Evolutionary conservation across 2,888 invertebrate genomes (phyloP).

Genomic region (Agonopterix heracliana): DNA sequence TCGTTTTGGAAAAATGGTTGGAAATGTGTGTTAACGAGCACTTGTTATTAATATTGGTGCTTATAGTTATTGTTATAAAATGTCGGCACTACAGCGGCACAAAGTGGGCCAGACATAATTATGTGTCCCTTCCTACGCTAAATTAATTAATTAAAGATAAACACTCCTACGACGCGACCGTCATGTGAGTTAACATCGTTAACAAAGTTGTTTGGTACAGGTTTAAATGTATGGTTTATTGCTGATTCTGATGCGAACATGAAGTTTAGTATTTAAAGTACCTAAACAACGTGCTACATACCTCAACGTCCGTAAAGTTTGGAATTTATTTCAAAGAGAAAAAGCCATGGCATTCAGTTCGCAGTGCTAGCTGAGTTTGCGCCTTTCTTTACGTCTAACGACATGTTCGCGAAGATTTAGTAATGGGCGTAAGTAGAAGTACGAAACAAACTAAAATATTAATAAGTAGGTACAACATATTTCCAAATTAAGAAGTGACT

Average conservation of each 20-base stretch:
- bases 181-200: not conserved
- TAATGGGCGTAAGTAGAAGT: too few relatives aligned
- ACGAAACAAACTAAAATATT: too few relatives aligned
- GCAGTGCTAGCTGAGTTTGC: too few relatives aligned
- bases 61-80: not conserved
- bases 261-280: not conserved
- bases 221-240: not conserved
- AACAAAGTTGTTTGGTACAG: not conserved
- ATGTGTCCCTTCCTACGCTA: too few relatives aligned
- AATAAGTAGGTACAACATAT: too few relatives aligned
- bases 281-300: conserved; percentile 2
- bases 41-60: conserved; percentile 11
- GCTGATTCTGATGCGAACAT: not conserved
- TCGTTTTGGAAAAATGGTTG: conserved; percentile 36
- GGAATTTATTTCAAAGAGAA: conserved; percentile 4
- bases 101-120: too few relatives aligned
- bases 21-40: conserved; percentile 32
- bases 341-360: not conserved
- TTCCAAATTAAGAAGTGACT: too few relatives aligned
- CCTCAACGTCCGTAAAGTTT: conserved; percentile 1
- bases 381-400: too few relatives aligned
- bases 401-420: too few relatives aligned
- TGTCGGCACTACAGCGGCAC: not conserved
- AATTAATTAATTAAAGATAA: too few relatives aligned
- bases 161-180: too few relatives aligned